Evolutionary conservation across 2,113 vertebrate genomes (phyloP).

Genomic region (Saimiri boliviensis): DNA sequence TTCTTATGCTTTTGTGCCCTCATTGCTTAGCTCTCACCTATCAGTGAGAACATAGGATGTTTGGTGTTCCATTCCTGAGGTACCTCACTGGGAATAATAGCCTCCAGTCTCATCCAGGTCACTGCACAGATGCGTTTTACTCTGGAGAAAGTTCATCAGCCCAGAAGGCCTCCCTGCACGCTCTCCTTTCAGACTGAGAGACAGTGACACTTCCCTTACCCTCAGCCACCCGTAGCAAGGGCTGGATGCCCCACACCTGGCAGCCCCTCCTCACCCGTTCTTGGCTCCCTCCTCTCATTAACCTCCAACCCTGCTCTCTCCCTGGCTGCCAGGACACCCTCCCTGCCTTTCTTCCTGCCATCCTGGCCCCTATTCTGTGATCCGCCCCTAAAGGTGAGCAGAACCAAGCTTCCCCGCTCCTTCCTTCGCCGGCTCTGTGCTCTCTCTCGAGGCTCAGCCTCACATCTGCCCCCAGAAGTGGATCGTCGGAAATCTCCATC

Average conservation of each 20-base stretch:
- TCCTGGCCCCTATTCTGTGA: fast-evolving
- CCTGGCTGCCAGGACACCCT: neutral
- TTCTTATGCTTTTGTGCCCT: too few relatives aligned
- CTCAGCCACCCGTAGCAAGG: neutral
- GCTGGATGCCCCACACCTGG: neutral
- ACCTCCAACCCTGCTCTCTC: neutral
- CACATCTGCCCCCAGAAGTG: neutral
- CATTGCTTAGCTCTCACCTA: too few relatives aligned
- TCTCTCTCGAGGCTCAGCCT: neutral
- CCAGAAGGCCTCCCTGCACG: neutral
- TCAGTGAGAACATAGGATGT: too few relatives aligned
- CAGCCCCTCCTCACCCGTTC: fast-evolving
- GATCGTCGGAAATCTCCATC: fast-evolving
- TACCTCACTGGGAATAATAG: too few relatives aligned
- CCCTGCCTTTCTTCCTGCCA: neutral
- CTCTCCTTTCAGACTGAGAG: neutral
- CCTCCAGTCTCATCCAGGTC: too few relatives aligned
- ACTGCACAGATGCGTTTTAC: too few relatives aligned
- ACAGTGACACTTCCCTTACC: neutral
- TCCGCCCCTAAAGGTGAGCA: too few relatives aligned
- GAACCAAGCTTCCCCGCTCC: neutral
- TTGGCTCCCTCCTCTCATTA: too few relatives aligned
- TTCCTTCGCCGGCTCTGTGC: neutral
- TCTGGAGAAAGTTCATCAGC: neutral
- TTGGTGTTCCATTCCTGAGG: too few relatives aligned